Evolutionary conservation across 2,797 vertebrate genomes (phyloP).

Genomic region (Petrocephalus schoutedeni): DNA sequence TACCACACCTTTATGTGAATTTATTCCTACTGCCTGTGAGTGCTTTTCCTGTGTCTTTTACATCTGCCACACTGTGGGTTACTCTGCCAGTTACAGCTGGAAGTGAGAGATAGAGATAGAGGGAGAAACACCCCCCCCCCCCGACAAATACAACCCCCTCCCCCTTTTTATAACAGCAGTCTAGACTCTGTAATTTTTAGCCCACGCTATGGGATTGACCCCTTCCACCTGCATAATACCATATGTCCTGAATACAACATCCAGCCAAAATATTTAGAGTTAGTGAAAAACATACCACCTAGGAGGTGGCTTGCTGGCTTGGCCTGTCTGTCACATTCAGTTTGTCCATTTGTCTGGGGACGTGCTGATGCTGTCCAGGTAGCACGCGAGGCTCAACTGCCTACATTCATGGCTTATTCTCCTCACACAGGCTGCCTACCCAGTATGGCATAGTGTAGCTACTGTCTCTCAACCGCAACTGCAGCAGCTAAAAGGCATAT

Average conservation of each 20-base stretch:
- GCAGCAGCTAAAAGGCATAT: neutral
- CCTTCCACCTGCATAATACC: slow-evolving; percentile 39
- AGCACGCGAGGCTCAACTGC: neutral
- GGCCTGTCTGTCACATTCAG: neutral
- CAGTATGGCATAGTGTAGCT: neutral
- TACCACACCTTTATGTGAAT: neutral
- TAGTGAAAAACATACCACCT: slow-evolving; percentile 32
- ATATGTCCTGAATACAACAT: slow-evolving; percentile 44
- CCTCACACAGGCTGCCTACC: neutral
- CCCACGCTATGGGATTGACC: slow-evolving; percentile 31
- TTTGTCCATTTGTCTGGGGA: slow-evolving; percentile 23
- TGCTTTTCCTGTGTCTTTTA: neutral
- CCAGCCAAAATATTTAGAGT: slow-evolving; percentile 49
- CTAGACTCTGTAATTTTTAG: neutral
- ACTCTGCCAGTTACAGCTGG: neutral
- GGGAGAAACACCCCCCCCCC: neutral
- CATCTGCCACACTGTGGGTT: neutral
- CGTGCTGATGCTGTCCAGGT: neutral
- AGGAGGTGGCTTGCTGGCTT: neutral
- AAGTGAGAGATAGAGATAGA: neutral
- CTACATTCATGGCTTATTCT: neutral
- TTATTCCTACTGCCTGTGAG: neutral
- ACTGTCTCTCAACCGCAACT: neutral
- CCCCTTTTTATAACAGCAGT: neutral
- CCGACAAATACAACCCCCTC: neutral